These are phyloP conservation scores for Geococcyx californianus DNA, from an alignment of 2,113 vertebrate genomes.

Conservation along the genomic window DNA sequence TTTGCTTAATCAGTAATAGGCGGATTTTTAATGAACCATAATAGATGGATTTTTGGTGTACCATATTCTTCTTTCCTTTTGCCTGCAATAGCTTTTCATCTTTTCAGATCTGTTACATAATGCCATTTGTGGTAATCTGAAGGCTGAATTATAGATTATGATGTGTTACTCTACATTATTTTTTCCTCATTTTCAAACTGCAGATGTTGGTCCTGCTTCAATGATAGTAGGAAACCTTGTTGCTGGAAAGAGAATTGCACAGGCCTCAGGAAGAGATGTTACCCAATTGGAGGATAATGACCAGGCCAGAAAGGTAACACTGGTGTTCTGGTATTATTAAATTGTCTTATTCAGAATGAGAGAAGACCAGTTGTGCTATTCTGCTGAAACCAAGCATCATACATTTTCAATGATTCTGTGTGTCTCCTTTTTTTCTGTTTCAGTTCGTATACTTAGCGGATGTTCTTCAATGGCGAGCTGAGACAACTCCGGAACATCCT, in stretches of 20 bases:
- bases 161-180: neutral
- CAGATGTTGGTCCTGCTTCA: constrained; percentile 95
- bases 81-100: neutral
- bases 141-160: neutral
- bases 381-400: neutral
- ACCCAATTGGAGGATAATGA: constrained; percentile 93
- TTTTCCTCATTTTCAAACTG: neutral
- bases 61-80: neutral
- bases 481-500: constrained; percentile 92
- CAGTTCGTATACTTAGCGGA: constrained; percentile 95
- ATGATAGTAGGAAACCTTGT: constrained; percentile 97
- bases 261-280: constrained; percentile 92
- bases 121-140: neutral
- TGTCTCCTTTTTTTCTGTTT: neutral
- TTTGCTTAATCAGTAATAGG: neutral
- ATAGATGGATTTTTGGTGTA: neutral
- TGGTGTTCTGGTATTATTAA: neutral
- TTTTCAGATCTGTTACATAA: neutral
- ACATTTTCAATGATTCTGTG: neutral
- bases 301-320: constrained; percentile 87
- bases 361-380: neutral
- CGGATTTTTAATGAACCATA: neutral
- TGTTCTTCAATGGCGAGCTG: constrained; percentile 93
- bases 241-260: constrained; percentile 93
- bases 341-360: neutral